Evolutionary conservation across 2,888 invertebrate species (phyloP), one percentile per base, ranked within the genome.

Genomic region (Drosophila subsilvestris): DNA sequence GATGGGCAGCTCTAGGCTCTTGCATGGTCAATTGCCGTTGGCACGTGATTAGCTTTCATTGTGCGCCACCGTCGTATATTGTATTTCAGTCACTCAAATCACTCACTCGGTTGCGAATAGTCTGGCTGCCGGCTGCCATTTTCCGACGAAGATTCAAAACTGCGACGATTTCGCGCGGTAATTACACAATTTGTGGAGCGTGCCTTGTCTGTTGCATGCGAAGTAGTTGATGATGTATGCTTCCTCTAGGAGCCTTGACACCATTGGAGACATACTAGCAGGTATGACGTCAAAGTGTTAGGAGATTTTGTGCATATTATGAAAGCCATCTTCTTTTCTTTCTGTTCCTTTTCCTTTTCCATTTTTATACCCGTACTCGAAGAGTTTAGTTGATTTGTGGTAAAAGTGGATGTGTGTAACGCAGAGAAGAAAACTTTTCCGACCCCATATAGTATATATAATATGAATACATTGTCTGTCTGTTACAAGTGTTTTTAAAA

Each of bases 21-120:
- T 63, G 71, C 80, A 77, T 71, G 79, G 67, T 57, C 78, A 76
- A 76, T 72, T 68, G 74, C 78, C 75, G 68, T 72, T 83, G 86
- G 88, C 88, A 86, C 89, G 89, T 86, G 89, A 89, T 89, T 82
- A 67, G 77, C 72, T 76, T 89, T 71, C 63, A 56, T 84, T 71
- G 59, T 59, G 29, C 25, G 25, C 65, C 57, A 59, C 49, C 48
- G 57, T 50, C 53, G 56, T 77, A 78, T 71, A 78, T 86, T 65
- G 14, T 37, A 14, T n/a, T 2, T 37, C 32, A 70, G 58, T 76
- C 72, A 60, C 25, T 67, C 37, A 49, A 59, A 60, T n/a, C 60
- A 12, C 17, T 17, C 47, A 74, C 60, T 72, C 66, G 72, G 74
- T 63, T 70, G 73, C 49, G 14, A 51, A 18, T 18, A 44, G 43